A percentile compares a stretch with the other conserved stretches of the same genome.
Conservation (phyloP, 2,888 invertebrate species). For the Tricholauxania praeusta region DNA sequence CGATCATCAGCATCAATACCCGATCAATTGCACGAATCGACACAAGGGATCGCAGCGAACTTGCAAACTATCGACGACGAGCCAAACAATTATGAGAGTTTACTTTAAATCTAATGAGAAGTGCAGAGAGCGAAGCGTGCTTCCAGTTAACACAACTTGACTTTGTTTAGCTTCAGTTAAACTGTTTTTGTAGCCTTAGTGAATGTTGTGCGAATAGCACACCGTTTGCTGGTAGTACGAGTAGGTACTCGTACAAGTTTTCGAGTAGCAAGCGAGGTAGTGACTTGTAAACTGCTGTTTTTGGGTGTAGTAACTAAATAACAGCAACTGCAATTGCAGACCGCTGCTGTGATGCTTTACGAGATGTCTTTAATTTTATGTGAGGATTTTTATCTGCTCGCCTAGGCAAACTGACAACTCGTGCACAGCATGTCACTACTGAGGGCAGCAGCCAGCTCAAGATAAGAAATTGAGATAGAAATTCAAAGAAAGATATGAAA, state of each 20-base stretch:
- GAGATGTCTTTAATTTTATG: too few species aligned
- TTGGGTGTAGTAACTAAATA: slow-evolving; percentile 17
- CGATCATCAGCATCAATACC: not conserved
- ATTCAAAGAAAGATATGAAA: slow-evolving; percentile 16
- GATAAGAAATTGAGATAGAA: not conserved
- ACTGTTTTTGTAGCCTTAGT: not conserved
- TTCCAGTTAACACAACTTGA: slow-evolving; percentile 2
- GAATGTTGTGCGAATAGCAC: too few species aligned
- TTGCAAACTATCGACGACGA: not conserved
- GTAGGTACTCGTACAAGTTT: not conserved
- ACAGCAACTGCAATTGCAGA: not conserved
- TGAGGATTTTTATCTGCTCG: too few species aligned
- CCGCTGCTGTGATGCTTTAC: too few species aligned
- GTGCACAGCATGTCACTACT: slow-evolving; percentile 25
- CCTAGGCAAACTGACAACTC: slow-evolving; percentile 5
- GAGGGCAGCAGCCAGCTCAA: not conserved
- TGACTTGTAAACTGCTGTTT: slow-evolving; percentile 13
- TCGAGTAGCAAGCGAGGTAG: not conserved
- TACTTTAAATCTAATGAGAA: slow-evolving; percentile 21
- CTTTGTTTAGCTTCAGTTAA: slow-evolving; percentile 3
- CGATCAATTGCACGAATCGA: not conserved
- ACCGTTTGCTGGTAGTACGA: too few species aligned
- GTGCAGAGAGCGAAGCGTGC: slow-evolving; percentile 30
- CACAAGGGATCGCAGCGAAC: too few species aligned
- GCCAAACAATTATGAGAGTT: slow-evolving; percentile 26